phyloP scores from a whole-genome alignment of 2,888 invertebrate species.

The Sepiola atlantica region DNA sequence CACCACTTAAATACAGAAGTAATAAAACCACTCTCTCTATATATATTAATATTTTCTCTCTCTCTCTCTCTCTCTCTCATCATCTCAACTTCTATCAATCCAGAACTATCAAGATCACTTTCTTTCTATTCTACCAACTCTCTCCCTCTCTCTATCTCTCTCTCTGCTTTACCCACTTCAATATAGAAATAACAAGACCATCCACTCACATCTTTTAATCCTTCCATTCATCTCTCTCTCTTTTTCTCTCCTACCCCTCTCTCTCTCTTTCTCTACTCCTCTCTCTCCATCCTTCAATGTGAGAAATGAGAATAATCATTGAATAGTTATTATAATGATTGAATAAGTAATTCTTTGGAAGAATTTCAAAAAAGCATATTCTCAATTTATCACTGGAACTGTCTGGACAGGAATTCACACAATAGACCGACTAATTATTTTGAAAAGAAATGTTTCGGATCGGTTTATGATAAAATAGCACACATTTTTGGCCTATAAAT shows the following conservation, averaged over 20 bases:
- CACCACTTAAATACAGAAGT: too few species aligned
- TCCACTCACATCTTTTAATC: too few species aligned
- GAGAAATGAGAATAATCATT: background rate
- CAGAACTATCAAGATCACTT: background rate
- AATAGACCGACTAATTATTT: background rate
- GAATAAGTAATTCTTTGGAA: constrained; percentile 18
- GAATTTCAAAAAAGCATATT: constrained; percentile 32
- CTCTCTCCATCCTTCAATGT: background rate
- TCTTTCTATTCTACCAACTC: background rate
- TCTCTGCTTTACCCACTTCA: background rate
- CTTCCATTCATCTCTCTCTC: too few species aligned
- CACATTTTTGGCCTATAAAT: constrained; percentile 5
- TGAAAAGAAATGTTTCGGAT: background rate
- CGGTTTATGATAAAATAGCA: constrained; percentile 32
- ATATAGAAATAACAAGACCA: too few species aligned
- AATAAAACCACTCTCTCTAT: too few species aligned
- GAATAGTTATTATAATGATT: constrained; percentile 8
- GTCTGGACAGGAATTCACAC: constrained; percentile 32
- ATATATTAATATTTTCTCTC: too few species aligned
- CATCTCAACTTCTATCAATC: background rate
- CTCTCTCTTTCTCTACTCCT: background rate
- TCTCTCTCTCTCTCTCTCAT: too few species aligned
- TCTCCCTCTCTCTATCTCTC: background rate
- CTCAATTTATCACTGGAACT: constrained; percentile 20
- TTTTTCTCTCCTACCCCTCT: background rate